Evolutionary conservation across 1,140 invertebrate species (phyloP).

Genomic region (Pinna nobilis): DNA sequence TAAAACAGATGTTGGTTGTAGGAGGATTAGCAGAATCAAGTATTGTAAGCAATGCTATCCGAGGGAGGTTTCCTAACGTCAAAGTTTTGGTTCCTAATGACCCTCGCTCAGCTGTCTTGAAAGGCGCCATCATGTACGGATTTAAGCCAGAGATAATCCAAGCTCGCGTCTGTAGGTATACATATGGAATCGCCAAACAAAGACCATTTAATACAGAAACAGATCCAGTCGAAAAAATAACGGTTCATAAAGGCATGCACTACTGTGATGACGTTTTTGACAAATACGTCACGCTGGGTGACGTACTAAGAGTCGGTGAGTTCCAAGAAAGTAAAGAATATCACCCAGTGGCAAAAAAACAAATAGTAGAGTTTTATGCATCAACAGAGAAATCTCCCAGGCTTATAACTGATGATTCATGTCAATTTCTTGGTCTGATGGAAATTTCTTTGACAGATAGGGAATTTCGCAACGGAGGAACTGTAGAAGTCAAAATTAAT

Average conservation of each 20-base stretch:
- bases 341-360: constrained; percentile 1
- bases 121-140: constrained; percentile 44
- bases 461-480: not conserved
- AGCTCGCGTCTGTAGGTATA: constrained; percentile 37
- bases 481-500: not conserved
- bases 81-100: constrained; percentile 31
- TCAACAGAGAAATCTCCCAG: constrained; percentile 19
- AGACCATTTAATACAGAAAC: not conserved
- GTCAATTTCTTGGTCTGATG: constrained; percentile 2
- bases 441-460: not conserved
- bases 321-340: constrained; percentile 21
- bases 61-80: constrained; percentile 19
- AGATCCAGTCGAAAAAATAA: constrained; percentile 15
- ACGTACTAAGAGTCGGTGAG: constrained; percentile 14
- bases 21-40: constrained; percentile 45
- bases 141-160: constrained; percentile 31
- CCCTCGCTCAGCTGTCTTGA: constrained; percentile 26
- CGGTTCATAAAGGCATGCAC: not conserved
- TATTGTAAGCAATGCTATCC: constrained; percentile 26
- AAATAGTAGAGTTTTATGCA: constrained; percentile 6
- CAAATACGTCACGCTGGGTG: constrained; percentile 32
- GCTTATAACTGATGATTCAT: constrained; percentile 6
- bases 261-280: constrained; percentile 34
- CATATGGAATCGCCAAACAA: constrained; percentile 42
- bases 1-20: constrained; percentile 31